Evolutionary conservation across 2,888 invertebrate species (phyloP).

Genomic region (Electrophaes corylata): DNA sequence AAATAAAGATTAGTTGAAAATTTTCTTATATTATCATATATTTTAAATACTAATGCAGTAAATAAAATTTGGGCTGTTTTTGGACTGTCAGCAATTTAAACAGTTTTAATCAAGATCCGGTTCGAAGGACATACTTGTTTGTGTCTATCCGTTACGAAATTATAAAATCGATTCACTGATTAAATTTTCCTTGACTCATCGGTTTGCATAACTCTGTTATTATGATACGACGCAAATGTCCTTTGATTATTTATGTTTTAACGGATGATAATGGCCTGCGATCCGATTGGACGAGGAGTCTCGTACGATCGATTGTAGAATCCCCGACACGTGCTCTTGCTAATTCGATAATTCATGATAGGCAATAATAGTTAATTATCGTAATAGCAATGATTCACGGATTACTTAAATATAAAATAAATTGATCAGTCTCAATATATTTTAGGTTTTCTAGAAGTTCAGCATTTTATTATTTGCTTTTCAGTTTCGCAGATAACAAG

Average conservation of each 20-base stretch:
- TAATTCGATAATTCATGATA: slow-evolving; percentile 15
- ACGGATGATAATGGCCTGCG: slow-evolving; percentile 27
- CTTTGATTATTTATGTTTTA: slow-evolving; percentile 10
- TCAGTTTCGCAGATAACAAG: too few relatives aligned
- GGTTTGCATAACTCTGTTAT: slow-evolving; percentile 6
- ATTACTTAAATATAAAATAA: too few relatives aligned
- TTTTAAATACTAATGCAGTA: too few relatives aligned
- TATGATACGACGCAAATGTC: slow-evolving; percentile 5
- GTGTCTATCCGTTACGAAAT: too few relatives aligned
- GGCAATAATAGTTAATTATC: background rate
- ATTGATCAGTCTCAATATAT: too few relatives aligned
- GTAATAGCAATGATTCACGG: background rate
- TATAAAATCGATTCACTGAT: background rate
- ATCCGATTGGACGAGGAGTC: slow-evolving; percentile 31
- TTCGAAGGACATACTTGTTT: background rate
- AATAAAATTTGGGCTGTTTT: too few relatives aligned
- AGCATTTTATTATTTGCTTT: too few relatives aligned
- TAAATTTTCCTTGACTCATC: slow-evolving; percentile 23
- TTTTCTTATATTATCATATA: too few relatives aligned
- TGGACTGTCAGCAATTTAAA: too few relatives aligned
- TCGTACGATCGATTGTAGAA: slow-evolving; percentile 36
- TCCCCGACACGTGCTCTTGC: slow-evolving; percentile 25
- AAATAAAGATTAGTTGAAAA: too few relatives aligned
- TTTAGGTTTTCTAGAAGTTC: too few relatives aligned
- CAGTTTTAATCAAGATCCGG: background rate